Evolutionary conservation across 2,888 invertebrate species (phyloP).

Genomic region (Conchocele bisecta): DNA sequence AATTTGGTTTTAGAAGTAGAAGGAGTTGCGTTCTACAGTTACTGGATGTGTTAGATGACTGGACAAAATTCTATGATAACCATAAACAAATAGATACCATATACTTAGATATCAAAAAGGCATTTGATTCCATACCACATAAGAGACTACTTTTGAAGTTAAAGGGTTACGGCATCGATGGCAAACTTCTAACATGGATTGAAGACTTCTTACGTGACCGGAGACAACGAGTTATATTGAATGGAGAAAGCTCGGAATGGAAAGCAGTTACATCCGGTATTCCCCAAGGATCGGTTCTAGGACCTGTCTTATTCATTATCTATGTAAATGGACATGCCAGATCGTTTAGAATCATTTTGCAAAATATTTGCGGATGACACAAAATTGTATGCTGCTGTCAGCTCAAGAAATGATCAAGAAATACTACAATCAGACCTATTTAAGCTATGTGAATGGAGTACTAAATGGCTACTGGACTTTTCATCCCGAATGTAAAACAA

Average conservation of each 20-base stretch:
- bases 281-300: constrained; percentile 17
- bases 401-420: not conserved
- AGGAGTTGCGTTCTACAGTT: constrained; percentile 6
- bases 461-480: not conserved
- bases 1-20: constrained; percentile 13
- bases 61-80: not conserved
- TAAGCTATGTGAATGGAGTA: constrained; percentile 6
- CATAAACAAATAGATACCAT: constrained; percentile 6
- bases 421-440: constrained; percentile 3
- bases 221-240: constrained; percentile 1
- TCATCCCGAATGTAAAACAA: constrained; percentile 2
- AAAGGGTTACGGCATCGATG: not conserved
- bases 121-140: constrained; percentile 3
- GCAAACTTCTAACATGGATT: not conserved
- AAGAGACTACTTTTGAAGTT: not conserved
- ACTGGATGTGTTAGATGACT: constrained; percentile 7
- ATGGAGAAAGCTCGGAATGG: constrained; percentile 15
- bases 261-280: constrained; percentile 12
- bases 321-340: constrained; percentile 16
- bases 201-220: constrained; percentile 5
- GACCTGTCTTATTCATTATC: not conserved
- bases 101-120: constrained; percentile 11
- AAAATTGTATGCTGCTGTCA: constrained; percentile 12
- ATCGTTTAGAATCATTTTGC: not conserved
- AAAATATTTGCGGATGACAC: constrained; percentile 22